Conservation (phyloP, 2,113 vertebrate genomes). For the Channa maculata region DNA sequence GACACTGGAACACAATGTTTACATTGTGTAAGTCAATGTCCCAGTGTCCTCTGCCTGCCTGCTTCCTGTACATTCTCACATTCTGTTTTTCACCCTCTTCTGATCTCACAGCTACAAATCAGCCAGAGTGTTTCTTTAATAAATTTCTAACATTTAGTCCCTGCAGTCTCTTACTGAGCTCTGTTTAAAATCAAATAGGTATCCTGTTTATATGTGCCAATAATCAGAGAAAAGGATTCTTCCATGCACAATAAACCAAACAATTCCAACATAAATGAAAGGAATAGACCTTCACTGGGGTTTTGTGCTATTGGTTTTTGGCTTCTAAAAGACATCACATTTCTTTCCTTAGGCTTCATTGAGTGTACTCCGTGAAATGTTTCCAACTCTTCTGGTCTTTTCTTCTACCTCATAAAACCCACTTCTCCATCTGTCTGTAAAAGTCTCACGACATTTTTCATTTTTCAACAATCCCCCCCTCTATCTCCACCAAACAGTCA, state of each 20-base stretch:
- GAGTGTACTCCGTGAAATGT: too few relatives aligned
- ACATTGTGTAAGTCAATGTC: constrained; percentile 61
- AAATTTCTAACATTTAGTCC: constrained; percentile 9
- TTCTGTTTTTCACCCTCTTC: not conserved
- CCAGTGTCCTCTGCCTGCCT: constrained; percentile 38
- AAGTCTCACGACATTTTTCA: constrained; percentile 17
- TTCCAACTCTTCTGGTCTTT: constrained; percentile 15
- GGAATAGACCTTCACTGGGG: too few relatives aligned
- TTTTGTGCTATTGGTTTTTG: too few relatives aligned
- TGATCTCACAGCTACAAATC: not conserved
- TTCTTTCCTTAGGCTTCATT: too few relatives aligned
- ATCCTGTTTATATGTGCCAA: not conserved
- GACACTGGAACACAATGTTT: constrained; percentile 50
- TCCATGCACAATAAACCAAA: too few relatives aligned
- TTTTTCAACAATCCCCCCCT: not conserved
- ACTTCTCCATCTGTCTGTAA: constrained; percentile 29
- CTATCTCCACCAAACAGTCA: not conserved
- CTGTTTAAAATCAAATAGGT: not conserved
- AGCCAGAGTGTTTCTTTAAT: not conserved
- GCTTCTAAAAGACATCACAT: too few relatives aligned
- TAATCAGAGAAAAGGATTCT: not conserved
- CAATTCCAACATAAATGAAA: too few relatives aligned
- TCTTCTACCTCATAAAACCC: constrained; percentile 4
- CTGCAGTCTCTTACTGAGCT: not conserved
- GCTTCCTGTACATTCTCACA: constrained; percentile 1